Percentiles rank a stretch among this genome's conserved stretches.
phyloP scores from a whole-genome alignment of 2,888 invertebrate species.

The Copidosoma aretas region DNA sequence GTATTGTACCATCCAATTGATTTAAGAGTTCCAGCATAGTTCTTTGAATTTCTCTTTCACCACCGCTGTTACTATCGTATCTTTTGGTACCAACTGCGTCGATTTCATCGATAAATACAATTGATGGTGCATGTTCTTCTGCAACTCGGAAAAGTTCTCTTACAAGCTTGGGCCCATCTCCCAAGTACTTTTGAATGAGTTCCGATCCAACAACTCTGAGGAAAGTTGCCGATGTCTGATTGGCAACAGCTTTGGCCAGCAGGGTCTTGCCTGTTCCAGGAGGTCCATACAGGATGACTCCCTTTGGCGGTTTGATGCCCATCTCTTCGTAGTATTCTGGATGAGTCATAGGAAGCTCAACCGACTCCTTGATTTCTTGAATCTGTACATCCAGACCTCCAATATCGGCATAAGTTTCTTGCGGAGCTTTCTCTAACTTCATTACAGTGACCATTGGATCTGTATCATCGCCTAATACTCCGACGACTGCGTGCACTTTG shows the following conservation, averaged over 20 bases:
- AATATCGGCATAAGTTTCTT: constrained; percentile 99
- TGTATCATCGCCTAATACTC: constrained; percentile 97
- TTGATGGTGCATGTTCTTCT: constrained; percentile 98
- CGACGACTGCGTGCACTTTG: constrained; percentile 99
- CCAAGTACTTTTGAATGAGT: constrained; percentile 97
- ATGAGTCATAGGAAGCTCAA: constrained; percentile 97
- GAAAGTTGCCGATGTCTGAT: constrained; percentile 99
- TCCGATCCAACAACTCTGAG: constrained; percentile 99
- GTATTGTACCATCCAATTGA: constrained; percentile 87
- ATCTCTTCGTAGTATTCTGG: constrained; percentile 99
- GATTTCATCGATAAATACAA: constrained; percentile 99
- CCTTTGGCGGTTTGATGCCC: constrained; percentile 99
- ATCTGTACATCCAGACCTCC: constrained; percentile 96
- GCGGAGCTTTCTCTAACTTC: constrained; percentile 99
- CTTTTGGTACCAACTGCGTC: constrained; percentile 99
- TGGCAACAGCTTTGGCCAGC: constrained; percentile 98
- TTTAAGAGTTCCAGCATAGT: constrained; percentile 99
- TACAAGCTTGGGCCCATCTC: constrained; percentile 98
- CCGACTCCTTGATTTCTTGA: constrained; percentile 97
- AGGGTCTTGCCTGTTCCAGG: constrained; percentile 99
- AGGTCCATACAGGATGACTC: constrained; percentile 96
- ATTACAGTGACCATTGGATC: constrained; percentile 99
- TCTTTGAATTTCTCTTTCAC: constrained; percentile 98
- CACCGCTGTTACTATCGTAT: constrained; percentile 99
- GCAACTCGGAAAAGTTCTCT: constrained; percentile 98